These are phyloP conservation scores for Dicerorhinus sumatrensis DNA, from an alignment of 2,113 vertebrate genomes.

Conservation along the genomic window DNA sequence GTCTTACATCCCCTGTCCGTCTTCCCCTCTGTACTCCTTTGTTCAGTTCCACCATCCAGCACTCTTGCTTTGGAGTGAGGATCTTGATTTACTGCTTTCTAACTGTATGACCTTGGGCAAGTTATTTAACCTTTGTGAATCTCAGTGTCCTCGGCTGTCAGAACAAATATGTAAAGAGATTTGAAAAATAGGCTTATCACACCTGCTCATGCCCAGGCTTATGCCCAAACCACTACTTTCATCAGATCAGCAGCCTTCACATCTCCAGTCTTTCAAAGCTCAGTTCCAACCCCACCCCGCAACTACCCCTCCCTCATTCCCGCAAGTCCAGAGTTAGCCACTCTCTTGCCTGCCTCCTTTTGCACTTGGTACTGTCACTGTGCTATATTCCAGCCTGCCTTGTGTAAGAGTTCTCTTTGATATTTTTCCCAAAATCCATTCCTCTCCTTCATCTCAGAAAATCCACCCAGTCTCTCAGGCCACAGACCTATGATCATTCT, in stretches of 20 bases:
- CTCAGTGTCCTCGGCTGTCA: background rate
- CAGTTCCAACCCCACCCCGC: background rate
- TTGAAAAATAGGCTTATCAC: background rate
- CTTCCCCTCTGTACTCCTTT: background rate
- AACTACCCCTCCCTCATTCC: background rate
- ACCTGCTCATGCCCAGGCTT: background rate
- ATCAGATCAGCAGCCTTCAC: background rate
- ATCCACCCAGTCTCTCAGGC: background rate
- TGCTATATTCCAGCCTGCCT: background rate
- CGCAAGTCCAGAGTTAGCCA: background rate
- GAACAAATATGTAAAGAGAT: background rate
- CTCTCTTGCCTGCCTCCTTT: background rate
- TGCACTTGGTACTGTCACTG: background rate
- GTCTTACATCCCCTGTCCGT: background rate
- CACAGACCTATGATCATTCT: background rate
- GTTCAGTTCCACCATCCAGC: background rate
- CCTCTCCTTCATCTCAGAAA: slow-evolving; percentile 31
- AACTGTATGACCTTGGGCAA: background rate
- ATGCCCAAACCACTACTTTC: background rate
- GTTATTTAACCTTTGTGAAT: background rate
- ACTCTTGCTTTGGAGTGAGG: background rate
- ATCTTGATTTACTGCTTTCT: background rate
- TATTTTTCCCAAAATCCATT: background rate
- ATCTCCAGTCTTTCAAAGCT: background rate
- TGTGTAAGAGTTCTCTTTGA: slow-evolving; percentile 21